Evolutionary conservation across 2,888 invertebrate genomes (phyloP).

Genomic region (Trachelus troglodyta): DNA sequence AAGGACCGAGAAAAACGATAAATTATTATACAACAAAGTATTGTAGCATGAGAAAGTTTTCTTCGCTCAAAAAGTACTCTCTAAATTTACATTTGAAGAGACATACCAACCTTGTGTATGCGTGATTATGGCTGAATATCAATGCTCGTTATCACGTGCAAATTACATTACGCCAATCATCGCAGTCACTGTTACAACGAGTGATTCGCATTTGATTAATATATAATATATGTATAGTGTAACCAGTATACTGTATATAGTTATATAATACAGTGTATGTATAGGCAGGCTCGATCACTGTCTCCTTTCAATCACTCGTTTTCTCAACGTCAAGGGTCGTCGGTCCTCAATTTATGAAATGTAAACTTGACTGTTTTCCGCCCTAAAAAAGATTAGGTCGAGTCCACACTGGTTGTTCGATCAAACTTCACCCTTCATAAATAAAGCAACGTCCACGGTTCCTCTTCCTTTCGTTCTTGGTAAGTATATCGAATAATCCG

Average conservation of each 20-base stretch:
- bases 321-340: not conserved
- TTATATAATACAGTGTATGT: not conserved
- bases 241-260: not conserved
- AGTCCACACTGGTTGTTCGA: not conserved
- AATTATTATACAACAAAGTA: conserved; percentile 24
- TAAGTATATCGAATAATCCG: not conserved
- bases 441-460: not conserved
- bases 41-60: not conserved
- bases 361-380: not conserved
- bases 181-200: not conserved
- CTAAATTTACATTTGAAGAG: not conserved
- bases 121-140: not conserved
- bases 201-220: not conserved
- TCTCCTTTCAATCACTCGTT: not conserved
- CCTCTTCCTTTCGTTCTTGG: not conserved
- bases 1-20: conserved; percentile 25
- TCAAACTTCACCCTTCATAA: not conserved
- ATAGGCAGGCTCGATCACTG: conserved; percentile 4
- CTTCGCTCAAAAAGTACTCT: not conserved
- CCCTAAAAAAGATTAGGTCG: not conserved
- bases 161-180: not conserved
- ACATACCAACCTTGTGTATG: not conserved
- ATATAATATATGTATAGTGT: not conserved
- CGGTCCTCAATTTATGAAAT: not conserved
- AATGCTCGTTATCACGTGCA: not conserved